Conservation (phyloP, 2,113 vertebrate genomes). For the Neopipo cinnamomea region DNA sequence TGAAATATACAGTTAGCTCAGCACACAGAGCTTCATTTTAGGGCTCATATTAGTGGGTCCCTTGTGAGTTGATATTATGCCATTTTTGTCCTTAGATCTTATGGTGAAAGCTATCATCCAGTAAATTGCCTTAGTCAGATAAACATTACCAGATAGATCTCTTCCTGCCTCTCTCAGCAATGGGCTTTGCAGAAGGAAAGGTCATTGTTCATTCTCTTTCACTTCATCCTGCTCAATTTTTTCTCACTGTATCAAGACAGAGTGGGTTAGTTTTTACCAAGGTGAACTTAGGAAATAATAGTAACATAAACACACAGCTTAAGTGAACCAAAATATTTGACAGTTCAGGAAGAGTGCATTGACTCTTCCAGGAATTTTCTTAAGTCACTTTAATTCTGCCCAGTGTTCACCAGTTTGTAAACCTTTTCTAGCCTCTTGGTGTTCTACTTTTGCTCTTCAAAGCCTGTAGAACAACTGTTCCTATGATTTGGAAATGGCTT, state of each 20-base stretch:
- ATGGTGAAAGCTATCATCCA: conserved; percentile 62
- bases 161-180: conserved; percentile 45
- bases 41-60: conserved; percentile 45
- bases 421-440: not conserved
- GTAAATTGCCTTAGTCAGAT: conserved; percentile 63
- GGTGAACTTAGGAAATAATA: conserved; percentile 36
- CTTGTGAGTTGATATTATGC: conserved; percentile 52
- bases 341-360: not conserved
- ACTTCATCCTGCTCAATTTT: conserved; percentile 23
- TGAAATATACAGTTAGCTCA: conserved; percentile 60
- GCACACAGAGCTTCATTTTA: conserved; percentile 58
- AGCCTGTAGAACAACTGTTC: not conserved
- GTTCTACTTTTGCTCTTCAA: not conserved
- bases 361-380: conserved; percentile 8
- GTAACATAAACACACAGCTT: conserved; percentile 7
- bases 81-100: conserved; percentile 65
- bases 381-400: conserved; percentile 4
- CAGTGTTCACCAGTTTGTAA: not conserved
- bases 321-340: conserved; percentile 21
- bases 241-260: conserved; percentile 6
- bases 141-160: conserved; percentile 60
- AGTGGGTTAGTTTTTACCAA: conserved; percentile 13
- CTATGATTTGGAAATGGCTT: not conserved
- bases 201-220: conserved; percentile 43
- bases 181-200: conserved; percentile 41